Evolutionary conservation across 1,140 invertebrate genomes (phyloP).

Genomic region (Riptortus pedestris): DNA sequence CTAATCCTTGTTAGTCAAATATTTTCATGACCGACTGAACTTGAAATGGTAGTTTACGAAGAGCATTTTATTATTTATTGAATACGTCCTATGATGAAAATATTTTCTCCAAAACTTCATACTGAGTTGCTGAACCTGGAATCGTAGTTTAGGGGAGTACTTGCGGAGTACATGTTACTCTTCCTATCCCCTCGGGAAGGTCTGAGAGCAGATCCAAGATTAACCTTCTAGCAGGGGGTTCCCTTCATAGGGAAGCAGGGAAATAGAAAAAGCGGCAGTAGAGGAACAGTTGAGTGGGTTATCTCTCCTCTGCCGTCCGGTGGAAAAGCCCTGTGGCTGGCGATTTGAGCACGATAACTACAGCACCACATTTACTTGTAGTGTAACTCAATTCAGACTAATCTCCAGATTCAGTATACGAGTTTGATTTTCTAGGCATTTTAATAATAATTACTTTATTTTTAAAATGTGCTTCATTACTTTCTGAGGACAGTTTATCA

Average conservation of each 20-base stretch:
- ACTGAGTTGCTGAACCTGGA: constrained; percentile 1
- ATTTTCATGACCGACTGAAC: too few species aligned
- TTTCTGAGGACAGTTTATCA: too few species aligned
- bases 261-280: constrained; percentile 23
- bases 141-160: constrained; percentile 18
- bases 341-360: constrained; percentile 22
- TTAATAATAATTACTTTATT: too few species aligned
- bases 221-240: constrained; percentile 21
- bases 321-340: constrained; percentile 23
- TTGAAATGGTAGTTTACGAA: too few species aligned
- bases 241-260: constrained; percentile 17
- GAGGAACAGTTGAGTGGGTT: neutral
- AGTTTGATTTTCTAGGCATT: too few species aligned
- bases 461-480: too few species aligned
- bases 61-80: neutral
- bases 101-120: neutral
- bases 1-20: too few species aligned
- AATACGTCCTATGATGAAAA: constrained; percentile 8
- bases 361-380: constrained; percentile 5
- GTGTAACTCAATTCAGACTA: constrained; percentile 29
- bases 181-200: constrained; percentile 22
- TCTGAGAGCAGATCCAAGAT: constrained; percentile 21
- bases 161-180: constrained; percentile 21
- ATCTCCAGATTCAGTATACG: constrained; percentile 2
- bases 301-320: neutral